phyloP scores from a whole-genome alignment of 2,797 vertebrate species.

The Mormyrops attenuatus region DNA sequence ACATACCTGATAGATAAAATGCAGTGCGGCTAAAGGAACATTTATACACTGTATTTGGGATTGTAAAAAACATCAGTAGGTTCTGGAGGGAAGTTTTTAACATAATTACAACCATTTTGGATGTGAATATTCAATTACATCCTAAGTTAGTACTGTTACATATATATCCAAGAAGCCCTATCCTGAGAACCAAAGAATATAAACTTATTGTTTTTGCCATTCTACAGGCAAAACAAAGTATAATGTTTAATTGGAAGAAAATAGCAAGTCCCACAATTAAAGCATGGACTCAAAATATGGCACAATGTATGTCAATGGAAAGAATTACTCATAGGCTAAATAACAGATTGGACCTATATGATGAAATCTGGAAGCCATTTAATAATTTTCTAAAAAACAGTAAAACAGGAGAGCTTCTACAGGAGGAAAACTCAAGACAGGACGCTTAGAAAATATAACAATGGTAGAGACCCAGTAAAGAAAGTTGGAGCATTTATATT shows the following conservation, averaged over 20 bases:
- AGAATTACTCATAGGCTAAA: background rate
- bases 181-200: background rate
- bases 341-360: background rate
- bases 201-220: background rate
- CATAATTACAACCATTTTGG: background rate
- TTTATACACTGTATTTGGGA: background rate
- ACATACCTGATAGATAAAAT: background rate
- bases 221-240: background rate
- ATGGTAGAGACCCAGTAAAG: background rate
- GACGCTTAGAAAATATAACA: background rate
- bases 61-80: background rate
- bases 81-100: background rate
- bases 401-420: background rate
- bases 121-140: background rate
- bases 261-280: background rate
- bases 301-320: background rate
- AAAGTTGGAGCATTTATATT: background rate
- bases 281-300: background rate
- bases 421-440: background rate
- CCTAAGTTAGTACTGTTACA: background rate
- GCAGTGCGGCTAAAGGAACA: no score
- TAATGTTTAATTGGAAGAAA: background rate
- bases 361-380: background rate
- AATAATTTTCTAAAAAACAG: background rate
- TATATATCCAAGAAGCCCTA: background rate